Conservation (phyloP, 2,797 vertebrate species). For the Okamejei kenojei region DNA sequence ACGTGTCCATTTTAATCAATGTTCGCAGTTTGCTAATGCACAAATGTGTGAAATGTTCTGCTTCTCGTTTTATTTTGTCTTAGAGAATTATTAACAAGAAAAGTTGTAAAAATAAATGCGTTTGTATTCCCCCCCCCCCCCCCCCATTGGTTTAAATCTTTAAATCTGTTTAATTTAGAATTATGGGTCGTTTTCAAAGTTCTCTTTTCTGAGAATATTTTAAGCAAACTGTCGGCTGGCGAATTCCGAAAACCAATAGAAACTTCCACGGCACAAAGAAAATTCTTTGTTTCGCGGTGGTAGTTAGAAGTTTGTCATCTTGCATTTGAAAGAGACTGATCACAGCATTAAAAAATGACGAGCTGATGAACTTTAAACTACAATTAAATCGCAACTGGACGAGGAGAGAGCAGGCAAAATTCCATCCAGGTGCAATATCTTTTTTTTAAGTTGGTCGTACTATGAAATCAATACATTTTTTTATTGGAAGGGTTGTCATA, state of each 20-base stretch:
- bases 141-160: not conserved
- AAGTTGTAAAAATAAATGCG: not conserved
- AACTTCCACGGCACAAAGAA: not conserved
- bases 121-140: not conserved
- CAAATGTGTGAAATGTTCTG: not conserved
- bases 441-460: not conserved
- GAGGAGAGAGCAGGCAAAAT: not conserved
- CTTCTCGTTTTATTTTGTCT: not conserved
- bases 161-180: not conserved
- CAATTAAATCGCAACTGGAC: not conserved
- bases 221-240: not conserved
- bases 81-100: slow-evolving; percentile 10
- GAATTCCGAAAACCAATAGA: not conserved
- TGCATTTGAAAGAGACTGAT: not conserved
- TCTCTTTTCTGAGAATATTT: not conserved
- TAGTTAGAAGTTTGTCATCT: not conserved
- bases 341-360: not conserved
- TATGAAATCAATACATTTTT: not conserved
- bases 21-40: not conserved
- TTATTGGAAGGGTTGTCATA: not conserved
- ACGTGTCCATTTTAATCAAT: not conserved
- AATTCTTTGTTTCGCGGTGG: not conserved
- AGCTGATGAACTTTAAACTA: not conserved
- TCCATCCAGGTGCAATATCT: not conserved
- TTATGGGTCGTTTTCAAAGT: not conserved